Evolutionary conservation across 2,888 invertebrate genomes (phyloP).

Genomic region (Thecophora atra): DNA sequence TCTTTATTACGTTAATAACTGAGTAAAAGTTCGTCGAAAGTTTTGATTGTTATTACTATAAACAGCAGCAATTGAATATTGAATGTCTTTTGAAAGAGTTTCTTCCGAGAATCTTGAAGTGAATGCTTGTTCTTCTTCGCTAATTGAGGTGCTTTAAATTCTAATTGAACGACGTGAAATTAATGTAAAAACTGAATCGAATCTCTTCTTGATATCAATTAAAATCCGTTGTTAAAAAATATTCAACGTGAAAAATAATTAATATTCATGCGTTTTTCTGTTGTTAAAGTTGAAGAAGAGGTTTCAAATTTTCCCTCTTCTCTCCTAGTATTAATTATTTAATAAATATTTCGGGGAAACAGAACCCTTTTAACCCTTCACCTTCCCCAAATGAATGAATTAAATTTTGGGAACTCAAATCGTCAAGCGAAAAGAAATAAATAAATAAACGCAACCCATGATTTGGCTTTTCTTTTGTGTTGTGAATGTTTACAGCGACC

Average conservation of each 20-base stretch:
- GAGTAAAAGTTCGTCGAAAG: neutral
- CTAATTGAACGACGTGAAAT: neutral
- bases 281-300: too few species aligned
- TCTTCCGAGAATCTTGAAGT: too few species aligned
- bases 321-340: too few species aligned
- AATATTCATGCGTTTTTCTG: too few species aligned
- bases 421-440: neutral
- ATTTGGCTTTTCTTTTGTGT: neutral
- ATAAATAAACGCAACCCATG: neutral
- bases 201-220: neutral
- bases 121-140: neutral
- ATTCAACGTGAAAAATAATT: too few species aligned
- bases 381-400: neutral
- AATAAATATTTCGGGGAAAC: too few species aligned
- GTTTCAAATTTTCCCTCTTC: too few species aligned
- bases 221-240: too few species aligned
- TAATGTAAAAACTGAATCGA: too few species aligned
- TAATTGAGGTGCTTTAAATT: slow-evolving; percentile 5
- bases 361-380: too few species aligned
- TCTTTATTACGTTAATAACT: neutral
- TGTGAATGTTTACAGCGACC: neutral
- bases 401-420: neutral
- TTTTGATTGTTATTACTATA: neutral
- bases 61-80: neutral
- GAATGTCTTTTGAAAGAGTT: neutral